phyloP scores from a whole-genome alignment of 2,797 vertebrate genomes.

The Hippocampus kuda region DNA sequence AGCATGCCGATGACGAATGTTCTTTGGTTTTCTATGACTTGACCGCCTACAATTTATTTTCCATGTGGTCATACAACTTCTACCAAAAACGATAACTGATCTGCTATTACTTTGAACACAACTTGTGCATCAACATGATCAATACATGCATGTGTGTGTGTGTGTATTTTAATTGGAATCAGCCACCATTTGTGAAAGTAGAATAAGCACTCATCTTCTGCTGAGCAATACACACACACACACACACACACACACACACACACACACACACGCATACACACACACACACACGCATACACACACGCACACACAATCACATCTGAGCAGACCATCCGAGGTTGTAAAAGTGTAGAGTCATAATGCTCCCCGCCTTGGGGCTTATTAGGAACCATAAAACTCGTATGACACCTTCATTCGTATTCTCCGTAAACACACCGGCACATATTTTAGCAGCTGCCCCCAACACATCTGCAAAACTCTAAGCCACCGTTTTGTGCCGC shows the following conservation, averaged over 20 bases:
- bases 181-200: neutral
- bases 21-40: too few species aligned
- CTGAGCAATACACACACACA: neutral
- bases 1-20: too few species aligned
- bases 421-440: conserved; percentile 59
- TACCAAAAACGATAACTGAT: too few species aligned
- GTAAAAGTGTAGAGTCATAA: conserved; percentile 68
- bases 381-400: conserved; percentile 70
- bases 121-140: neutral
- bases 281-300: neutral
- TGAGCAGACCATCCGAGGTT: conserved; percentile 58
- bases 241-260: too few species aligned
- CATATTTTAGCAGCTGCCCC: conserved; percentile 29
- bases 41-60: too few species aligned
- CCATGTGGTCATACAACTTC: too few species aligned
- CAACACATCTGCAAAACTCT: conserved; percentile 57
- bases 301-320: conserved; percentile 14
- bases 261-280: too few species aligned
- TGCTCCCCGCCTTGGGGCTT: conserved; percentile 65
- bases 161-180: neutral
- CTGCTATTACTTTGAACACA: too few species aligned
- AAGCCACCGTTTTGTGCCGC: conserved; percentile 64
- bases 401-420: conserved; percentile 69
- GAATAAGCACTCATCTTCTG: neutral
- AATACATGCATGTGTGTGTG: neutral